Evolutionary conservation across 2,797 vertebrate genomes (phyloP), one percentile per base, ranked within the genome.

Genomic region (Parambassis ranga): DNA sequence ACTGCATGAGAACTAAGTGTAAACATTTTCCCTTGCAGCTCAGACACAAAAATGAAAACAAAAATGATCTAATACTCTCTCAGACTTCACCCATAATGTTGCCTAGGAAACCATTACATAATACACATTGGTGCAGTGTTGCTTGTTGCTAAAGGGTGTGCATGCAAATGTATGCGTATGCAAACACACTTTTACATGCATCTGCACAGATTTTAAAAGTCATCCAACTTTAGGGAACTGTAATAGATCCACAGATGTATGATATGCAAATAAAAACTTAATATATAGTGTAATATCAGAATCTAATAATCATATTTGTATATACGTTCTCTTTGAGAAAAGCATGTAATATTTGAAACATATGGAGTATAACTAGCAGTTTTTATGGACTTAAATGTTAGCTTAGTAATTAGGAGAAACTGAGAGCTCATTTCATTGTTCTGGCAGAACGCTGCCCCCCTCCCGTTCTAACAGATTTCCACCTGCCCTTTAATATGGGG

Each of bases 91-190:
- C 73, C 82, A 81, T 88, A 81, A 81, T 72, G 94, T 92, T 94
- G 88, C 91, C 93, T 80, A 27, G 77, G 84, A 77, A 90, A 94
- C 93, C 66, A 67, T 88, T 88, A 89, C 60, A 91, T 92, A 89
- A 90, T 70, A 83, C 87, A 84, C 79, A 82, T 79, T 73, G 73
- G 86, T 78, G 87, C 78, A 71, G 69, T 59, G 80, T 59, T 76
- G 81, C 74, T 68, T 76, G 63, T 91, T 83, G 81, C 71, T 77
- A 76, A 81, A 62, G 35, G 46, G 26, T 44, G 10, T 64, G 49
- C 16, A 31, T 43, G 50, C 8, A 65, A 57, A 30, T 18, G 11
- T 33, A 7, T 38, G 26, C 16, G 26, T 28, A 10, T 32, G 18
- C 35, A 48, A 39, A 56, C 31, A 51, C 10, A 9, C 33, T 28